These are phyloP conservation scores for Dryococelus australis DNA, from an alignment of 2,888 invertebrate genomes.

Conservation along the genomic window DNA sequence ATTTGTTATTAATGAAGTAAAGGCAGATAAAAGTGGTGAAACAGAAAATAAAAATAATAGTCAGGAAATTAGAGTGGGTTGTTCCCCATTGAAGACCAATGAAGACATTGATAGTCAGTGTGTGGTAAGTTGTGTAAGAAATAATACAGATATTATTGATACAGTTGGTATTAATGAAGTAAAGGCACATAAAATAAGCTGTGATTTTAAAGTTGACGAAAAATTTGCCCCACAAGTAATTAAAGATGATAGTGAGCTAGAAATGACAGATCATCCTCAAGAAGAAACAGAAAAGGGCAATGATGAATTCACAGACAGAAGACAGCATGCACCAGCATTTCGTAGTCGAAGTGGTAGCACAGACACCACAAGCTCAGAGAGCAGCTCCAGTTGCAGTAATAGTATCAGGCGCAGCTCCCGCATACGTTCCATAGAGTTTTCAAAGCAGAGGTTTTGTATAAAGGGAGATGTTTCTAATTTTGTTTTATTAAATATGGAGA, in stretches of 20 bases:
- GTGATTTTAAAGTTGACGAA: not conserved
- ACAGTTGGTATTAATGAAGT: not conserved
- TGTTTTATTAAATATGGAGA: not conserved
- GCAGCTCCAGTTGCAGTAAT: slow-evolving; percentile 57
- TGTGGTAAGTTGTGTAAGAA: not conserved
- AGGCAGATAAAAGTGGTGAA: not conserved
- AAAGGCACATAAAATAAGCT: not conserved
- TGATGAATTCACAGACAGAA: not conserved
- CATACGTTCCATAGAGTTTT: slow-evolving; percentile 73
- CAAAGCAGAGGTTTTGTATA: slow-evolving; percentile 64
- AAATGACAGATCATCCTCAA: not conserved
- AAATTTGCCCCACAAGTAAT: not conserved
- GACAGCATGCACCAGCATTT: slow-evolving; percentile 51
- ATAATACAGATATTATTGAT: not conserved
- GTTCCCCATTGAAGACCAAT: not conserved
- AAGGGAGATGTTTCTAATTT: slow-evolving; percentile 28
- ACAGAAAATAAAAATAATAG: not conserved
- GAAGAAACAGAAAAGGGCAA: not conserved
- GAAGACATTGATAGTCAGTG: not conserved
- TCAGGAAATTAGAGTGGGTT: not conserved
- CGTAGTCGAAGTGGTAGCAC: slow-evolving; percentile 57
- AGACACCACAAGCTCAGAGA: slow-evolving; percentile 57
- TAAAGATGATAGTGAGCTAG: not conserved
- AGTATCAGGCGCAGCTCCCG: slow-evolving; percentile 54
- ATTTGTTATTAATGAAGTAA: too few relatives aligned